phyloP scores from a whole-genome alignment of 2,888 invertebrate species.

The Drosophila engyochracea region DNA sequence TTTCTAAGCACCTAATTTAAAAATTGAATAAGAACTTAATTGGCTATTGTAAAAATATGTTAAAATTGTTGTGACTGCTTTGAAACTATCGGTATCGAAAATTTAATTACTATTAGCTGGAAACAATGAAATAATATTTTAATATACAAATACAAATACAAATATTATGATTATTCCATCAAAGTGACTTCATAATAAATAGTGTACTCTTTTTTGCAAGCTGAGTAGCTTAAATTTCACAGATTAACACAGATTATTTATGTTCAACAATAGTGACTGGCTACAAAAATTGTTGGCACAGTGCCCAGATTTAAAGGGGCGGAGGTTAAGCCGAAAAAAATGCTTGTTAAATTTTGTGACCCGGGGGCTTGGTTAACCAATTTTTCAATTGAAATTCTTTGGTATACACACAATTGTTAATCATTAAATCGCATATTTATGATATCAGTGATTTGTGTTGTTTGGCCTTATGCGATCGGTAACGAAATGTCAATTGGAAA shows the following conservation, averaged over 20 bases:
- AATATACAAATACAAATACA: too few species aligned
- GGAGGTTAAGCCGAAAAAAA: constrained; percentile 50
- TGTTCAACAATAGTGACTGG: constrained; percentile 22
- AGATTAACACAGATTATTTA: constrained; percentile 32
- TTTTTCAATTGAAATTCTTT: constrained; percentile 67
- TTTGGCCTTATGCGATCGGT: constrained; percentile 26
- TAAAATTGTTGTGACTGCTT: too few species aligned
- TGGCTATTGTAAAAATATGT: too few species aligned
- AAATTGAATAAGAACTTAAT: too few species aligned
- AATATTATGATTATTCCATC: neutral
- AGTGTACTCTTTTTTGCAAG: constrained; percentile 5
- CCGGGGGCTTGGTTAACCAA: constrained; percentile 73
- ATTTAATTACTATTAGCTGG: neutral
- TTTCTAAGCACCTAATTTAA: too few species aligned
- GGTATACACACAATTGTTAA: constrained; percentile 55
- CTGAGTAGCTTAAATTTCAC: constrained; percentile 38
- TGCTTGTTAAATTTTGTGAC: constrained; percentile 63
- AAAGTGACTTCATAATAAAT: neutral
- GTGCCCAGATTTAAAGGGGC: constrained; percentile 43
- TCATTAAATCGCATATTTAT: constrained; percentile 70
- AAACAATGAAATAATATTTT: neutral
- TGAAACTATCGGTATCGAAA: too few species aligned
- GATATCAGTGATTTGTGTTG: constrained; percentile 38
- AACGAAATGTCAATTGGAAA: constrained; percentile 67
- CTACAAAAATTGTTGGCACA: constrained; percentile 35